Percentiles rank a stretch among this genome's conserved stretches.
phyloP scores from a whole-genome alignment of 2,888 invertebrate genomes.

The Eumacrocentrus americanus region DNA sequence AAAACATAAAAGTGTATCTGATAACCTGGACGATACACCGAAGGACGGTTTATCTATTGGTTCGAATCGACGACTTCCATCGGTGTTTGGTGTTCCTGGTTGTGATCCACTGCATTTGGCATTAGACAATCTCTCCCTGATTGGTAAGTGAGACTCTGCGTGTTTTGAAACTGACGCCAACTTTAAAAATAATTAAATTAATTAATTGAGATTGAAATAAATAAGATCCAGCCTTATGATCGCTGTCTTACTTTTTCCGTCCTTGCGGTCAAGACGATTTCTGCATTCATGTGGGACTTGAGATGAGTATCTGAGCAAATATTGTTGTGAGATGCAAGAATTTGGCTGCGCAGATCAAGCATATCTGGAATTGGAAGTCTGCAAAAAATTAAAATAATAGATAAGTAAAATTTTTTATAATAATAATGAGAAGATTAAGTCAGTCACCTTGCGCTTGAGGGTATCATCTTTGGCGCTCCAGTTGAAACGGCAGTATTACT shows the following conservation, averaged over 20 bases:
- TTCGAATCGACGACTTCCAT: slow-evolving; percentile 22
- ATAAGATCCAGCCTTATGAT: background rate
- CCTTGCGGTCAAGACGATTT: slow-evolving; percentile 40
- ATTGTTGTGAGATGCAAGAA: slow-evolving; percentile 49
- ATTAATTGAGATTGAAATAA: background rate
- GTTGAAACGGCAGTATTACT: background rate
- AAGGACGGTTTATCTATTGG: slow-evolving; percentile 41
- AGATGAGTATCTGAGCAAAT: slow-evolving; percentile 49
- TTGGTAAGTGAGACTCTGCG: slow-evolving; percentile 36
- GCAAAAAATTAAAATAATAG: background rate
- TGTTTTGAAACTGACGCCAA: slow-evolving; percentile 36
- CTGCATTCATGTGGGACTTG: slow-evolving; percentile 53
- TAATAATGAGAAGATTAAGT: background rate
- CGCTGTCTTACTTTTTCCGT: slow-evolving; percentile 43
- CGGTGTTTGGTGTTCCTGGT: slow-evolving; percentile 26
- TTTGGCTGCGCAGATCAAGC: slow-evolving; percentile 45
- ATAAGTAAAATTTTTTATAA: background rate
- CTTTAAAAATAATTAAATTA: slow-evolving; percentile 13
- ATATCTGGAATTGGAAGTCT: slow-evolving; percentile 11
- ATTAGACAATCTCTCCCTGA: slow-evolving; percentile 28
- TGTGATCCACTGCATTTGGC: slow-evolving; percentile 27
- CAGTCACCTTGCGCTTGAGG: slow-evolving; percentile 28
- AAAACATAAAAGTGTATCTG: background rate
- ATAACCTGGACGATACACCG: slow-evolving; percentile 41
- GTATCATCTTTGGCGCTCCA: background rate